A percentile compares a stretch with the other conserved stretches of the same genome.
phyloP scores from a whole-genome alignment of 1,140 invertebrate species.

The Lamellibrachia luymesi region DNA sequence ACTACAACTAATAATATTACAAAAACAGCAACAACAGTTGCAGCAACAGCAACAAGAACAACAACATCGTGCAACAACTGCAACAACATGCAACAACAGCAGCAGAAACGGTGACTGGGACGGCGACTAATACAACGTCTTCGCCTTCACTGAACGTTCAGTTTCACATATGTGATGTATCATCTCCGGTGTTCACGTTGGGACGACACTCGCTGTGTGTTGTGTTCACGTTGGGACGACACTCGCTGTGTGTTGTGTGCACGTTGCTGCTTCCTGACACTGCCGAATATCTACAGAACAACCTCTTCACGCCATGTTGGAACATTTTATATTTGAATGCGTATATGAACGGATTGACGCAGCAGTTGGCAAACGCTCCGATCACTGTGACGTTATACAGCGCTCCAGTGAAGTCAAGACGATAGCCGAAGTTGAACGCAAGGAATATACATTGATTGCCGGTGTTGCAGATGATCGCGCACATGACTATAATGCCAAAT shows the following conservation, averaged over 20 bases:
- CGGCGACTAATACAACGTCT: too few species aligned
- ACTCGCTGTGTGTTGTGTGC: neutral
- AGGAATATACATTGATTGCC: conserved; percentile 13
- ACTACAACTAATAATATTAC: too few species aligned
- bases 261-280: neutral
- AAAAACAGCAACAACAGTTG: too few species aligned
- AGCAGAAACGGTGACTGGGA: neutral
- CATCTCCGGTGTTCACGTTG: neutral
- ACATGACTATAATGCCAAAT: neutral
- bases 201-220: neutral
- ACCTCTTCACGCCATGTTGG: conserved; percentile 2
- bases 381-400: conserved; percentile 18
- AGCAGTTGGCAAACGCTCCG: conserved; percentile 17
- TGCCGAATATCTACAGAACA: neutral
- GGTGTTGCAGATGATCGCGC: neutral
- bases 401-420: neutral
- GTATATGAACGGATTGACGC: conserved; percentile 23
- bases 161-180: neutral
- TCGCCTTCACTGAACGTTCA: neutral
- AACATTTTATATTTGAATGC: conserved; percentile 11
- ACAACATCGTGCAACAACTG: neutral
- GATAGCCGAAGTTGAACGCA: conserved; percentile 14
- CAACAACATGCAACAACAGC: neutral
- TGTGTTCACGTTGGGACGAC: neutral
- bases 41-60: neutral